Evolutionary conservation across 1,140 invertebrate species (phyloP).

Genomic region (Pteromalus puparum): DNA sequence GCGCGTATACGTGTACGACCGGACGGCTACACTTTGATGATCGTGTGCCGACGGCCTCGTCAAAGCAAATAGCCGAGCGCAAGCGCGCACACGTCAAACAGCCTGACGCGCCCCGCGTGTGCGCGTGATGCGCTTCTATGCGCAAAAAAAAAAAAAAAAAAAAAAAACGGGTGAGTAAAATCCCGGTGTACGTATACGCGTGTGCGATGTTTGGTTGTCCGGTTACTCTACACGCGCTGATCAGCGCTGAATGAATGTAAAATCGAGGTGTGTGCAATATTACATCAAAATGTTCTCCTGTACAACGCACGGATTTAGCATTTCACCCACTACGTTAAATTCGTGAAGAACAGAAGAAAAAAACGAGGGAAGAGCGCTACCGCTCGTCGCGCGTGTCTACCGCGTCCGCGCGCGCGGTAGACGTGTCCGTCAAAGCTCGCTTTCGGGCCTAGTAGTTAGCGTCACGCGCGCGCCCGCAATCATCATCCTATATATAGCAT

Average conservation of each 20-base stretch:
- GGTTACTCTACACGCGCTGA: too few species aligned
- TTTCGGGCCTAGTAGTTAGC: conserved; percentile 9
- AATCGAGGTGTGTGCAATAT: too few species aligned
- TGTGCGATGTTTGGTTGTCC: too few species aligned
- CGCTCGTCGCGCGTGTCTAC: background rate
- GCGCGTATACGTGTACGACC: background rate
- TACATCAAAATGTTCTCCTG: too few species aligned
- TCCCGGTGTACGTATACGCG: background rate
- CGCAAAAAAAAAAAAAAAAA: too few species aligned
- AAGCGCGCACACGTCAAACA: background rate
- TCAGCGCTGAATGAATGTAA: too few species aligned
- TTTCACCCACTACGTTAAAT: too few species aligned
- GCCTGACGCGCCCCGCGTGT: background rate
- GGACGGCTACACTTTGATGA: background rate
- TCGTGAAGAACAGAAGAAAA: too few species aligned
- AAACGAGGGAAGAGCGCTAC: too few species aligned
- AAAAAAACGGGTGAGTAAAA: background rate
- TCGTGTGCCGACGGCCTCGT: background rate
- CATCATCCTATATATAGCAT: background rate
- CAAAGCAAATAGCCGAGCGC: conserved; percentile 6
- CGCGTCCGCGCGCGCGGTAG: too few species aligned
- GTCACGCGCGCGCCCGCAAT: conserved; percentile 15
- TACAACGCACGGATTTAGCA: too few species aligned
- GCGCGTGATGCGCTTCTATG: background rate
- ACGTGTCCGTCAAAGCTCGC: background rate